A percentile compares a stretch with the other conserved stretches of the same genome.
These are phyloP conservation scores for Typhlomys cinereus DNA, from an alignment of 2,113 vertebrate genomes.

Conservation along the genomic window DNA sequence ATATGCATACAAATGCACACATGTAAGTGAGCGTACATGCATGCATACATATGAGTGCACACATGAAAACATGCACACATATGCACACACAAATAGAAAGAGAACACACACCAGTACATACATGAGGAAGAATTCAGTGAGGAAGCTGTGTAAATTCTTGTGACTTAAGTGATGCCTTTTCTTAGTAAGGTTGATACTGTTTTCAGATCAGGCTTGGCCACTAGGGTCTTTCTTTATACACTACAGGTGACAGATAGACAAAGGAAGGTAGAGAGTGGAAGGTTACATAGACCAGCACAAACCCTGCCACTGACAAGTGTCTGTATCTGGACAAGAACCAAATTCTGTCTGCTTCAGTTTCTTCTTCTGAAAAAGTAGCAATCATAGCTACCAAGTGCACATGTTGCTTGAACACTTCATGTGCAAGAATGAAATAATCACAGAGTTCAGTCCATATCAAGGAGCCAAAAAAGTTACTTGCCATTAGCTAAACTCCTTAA, in stretches of 20 bases:
- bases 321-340: background rate
- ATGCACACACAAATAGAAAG: background rate
- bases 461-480: background rate
- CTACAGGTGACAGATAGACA: background rate
- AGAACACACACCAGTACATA: rapidly evolving
- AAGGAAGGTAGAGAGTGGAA: background rate
- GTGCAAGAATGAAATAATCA: background rate
- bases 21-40: too few relatives aligned
- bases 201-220: background rate
- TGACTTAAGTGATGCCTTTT: background rate
- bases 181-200: background rate
- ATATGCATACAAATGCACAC: rapidly evolving
- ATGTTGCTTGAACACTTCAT: background rate
- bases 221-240: background rate
- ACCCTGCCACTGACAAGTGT: background rate
- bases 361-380: background rate
- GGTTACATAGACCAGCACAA: background rate
- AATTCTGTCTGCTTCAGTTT: background rate
- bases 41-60: background rate
- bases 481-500: background rate
- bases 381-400: background rate
- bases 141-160: background rate
- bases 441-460: background rate
- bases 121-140: background rate
- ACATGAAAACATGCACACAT: too few relatives aligned